phyloP scores from a whole-genome alignment of 2,888 invertebrate species.

The Chromoteleia sp. region DNA sequence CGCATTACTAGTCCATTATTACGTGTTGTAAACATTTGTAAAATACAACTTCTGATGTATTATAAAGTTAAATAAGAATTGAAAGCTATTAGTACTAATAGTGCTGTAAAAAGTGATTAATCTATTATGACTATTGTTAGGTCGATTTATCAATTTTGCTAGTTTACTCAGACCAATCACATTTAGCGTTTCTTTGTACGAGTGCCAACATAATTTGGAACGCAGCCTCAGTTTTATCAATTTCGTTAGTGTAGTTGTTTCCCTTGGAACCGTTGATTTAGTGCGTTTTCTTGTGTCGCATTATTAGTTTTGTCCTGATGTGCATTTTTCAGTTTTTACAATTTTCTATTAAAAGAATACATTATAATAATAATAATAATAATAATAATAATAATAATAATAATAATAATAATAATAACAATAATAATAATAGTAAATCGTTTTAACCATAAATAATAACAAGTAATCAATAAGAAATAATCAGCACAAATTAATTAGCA shows the following conservation, averaged over 20 bases:
- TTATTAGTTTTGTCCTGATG: constrained; percentile 13
- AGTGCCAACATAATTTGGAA: constrained; percentile 31
- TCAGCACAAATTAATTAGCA: no score
- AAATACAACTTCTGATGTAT: not conserved
- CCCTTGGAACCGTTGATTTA: constrained; percentile 25
- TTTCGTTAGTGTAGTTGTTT: constrained; percentile 24
- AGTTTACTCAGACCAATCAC: constrained; percentile 12
- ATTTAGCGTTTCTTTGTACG: constrained; percentile 32
- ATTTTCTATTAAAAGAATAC: no score
- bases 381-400: no score
- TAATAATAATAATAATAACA: no score
- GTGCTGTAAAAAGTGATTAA: constrained; percentile 6
- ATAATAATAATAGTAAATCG: no score
- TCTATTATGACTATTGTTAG: constrained; percentile 28
- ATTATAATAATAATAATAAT: no score
- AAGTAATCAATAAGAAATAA: no score
- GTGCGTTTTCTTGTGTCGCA: constrained; percentile 2
- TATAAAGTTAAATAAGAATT: not conserved
- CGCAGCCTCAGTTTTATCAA: constrained; percentile 22
- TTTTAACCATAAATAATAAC: no score
- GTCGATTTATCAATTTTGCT: constrained; percentile 15
- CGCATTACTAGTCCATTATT: not conserved
- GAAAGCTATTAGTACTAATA: not conserved
- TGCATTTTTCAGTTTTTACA: not conserved
- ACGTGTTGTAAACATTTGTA: not conserved